Base-by-base conservation (phyloP, 2,113 vertebrate genomes). In the Ondatra zibethicus region DNA sequence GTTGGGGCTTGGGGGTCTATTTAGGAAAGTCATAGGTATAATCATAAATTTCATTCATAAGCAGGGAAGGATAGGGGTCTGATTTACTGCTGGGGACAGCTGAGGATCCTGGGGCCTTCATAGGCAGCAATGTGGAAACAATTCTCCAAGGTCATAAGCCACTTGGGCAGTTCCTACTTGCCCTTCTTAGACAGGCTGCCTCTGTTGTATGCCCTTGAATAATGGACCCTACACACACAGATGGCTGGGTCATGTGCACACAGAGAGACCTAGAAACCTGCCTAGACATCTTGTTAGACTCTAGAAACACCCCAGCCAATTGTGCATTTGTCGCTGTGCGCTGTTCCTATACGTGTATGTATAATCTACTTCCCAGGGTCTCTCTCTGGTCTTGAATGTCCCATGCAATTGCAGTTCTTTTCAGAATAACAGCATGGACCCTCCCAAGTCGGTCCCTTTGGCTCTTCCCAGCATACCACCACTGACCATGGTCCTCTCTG, bases 401-500 rank as follows among this genome's bases (percentile, higher is more conserved):
- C 55, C 42, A 21, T 23, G 27, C 47, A 77, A 29, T 63, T 63
- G 58, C 12, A 63, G n/a, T 42, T 84, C 23, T 29, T 84, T 84
- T 63, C 13, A 84, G 58, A 84, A 63, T 19, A 84, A 39, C 81
- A 63, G 17, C n/a, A 63, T 10, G 27, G 81, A 19, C 65, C 31
- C 39, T 21, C 82, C 76, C 95, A 89, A 95, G 73, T 52, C 31
- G 7, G 0, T 96, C 93, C 94, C 73, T 36, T 47, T 86, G 72
- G 42, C 63, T 45, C 2, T 27, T 82, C 91, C 45, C 39, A 65
- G 17, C 33, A 25, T 23, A 21, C 1, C 4, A 61, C 73, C 81
- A n/a, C 25, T 7, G 10, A 84, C 86, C 65, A 29, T 23, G 55
- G 1, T 92, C 3, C 23, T 91, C 75, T 1, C 0, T 81, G 55